These are phyloP conservation scores for Eumerus sabulonum DNA, from an alignment of 2,888 invertebrate species.

Conservation along the genomic window DNA sequence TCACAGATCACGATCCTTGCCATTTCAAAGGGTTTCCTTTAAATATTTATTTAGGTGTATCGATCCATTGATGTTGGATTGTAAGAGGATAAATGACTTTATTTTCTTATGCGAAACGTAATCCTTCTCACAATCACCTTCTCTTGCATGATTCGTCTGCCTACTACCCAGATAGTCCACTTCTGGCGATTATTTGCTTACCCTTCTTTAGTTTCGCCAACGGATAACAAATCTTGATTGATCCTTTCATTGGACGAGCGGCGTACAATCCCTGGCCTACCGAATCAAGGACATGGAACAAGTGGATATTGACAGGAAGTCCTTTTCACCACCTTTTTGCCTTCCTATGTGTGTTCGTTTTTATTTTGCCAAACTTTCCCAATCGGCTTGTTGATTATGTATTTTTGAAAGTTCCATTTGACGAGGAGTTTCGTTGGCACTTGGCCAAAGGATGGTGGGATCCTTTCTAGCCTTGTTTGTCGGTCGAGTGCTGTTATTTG, in stretches of 20 bases:
- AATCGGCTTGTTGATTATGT: neutral
- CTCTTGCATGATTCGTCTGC: neutral
- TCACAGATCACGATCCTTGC: too few species aligned
- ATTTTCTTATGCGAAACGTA: neutral
- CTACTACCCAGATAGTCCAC: too few species aligned
- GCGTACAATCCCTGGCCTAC: too few species aligned
- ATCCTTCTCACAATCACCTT: neutral
- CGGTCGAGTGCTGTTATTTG: too few species aligned
- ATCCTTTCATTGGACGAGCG: neutral
- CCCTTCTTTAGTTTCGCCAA: neutral
- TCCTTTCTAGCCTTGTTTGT: too few species aligned
- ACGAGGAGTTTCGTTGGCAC: neutral
- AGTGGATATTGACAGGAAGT: neutral
- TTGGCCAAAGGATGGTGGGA: neutral
- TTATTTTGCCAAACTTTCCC: too few species aligned
- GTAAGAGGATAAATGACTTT: too few species aligned
- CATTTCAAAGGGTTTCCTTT: too few species aligned
- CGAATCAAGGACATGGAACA: neutral
- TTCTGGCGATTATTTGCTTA: neutral
- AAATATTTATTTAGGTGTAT: too few species aligned
- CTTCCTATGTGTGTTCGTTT: too few species aligned
- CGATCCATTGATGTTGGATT: too few species aligned
- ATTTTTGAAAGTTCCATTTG: constrained; percentile 1
- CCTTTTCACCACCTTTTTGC: neutral
- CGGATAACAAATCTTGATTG: constrained; percentile 2